These are phyloP conservation scores for Bombyx huttoni DNA, from an alignment of 2,888 invertebrate species.

Conservation along the genomic window DNA sequence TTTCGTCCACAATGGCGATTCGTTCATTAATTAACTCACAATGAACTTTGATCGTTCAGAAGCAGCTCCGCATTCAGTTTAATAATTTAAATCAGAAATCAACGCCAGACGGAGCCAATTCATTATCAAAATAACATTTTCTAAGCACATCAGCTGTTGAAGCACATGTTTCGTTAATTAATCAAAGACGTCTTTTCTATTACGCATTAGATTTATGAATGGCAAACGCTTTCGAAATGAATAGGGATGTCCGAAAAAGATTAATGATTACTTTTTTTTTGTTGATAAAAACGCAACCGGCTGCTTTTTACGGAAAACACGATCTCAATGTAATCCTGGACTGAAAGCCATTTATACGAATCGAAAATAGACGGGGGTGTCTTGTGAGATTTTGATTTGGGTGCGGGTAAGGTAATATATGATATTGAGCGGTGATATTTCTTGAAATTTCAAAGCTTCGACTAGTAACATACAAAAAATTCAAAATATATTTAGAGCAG, in stretches of 20 bases:
- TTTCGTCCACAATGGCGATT: neutral
- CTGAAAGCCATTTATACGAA: neutral
- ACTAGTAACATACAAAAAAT: too few relatives aligned
- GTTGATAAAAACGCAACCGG: neutral
- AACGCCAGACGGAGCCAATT: neutral
- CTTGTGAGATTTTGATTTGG: neutral
- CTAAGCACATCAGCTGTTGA: neutral
- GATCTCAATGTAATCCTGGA: neutral
- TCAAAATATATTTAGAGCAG: too few relatives aligned
- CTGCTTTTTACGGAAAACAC: neutral
- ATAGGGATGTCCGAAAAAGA: neutral
- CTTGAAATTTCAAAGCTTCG: too few relatives aligned
- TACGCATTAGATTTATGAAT: neutral
- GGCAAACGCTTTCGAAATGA: neutral
- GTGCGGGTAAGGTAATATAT: too few relatives aligned
- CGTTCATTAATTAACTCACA: neutral
- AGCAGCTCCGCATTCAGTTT: neutral
- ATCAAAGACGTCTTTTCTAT: neutral
- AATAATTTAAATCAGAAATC: neutral
- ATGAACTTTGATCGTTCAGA: neutral
- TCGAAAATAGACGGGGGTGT: neutral
- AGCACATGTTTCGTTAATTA: neutral
- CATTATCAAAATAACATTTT: neutral
- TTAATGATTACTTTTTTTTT: neutral
- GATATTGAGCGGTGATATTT: too few relatives aligned